Percentiles rank a stretch among this genome's conserved stretches.
These are phyloP conservation scores for Eilema griseolum DNA, from an alignment of 2,888 invertebrate genomes.

Conservation along the genomic window DNA sequence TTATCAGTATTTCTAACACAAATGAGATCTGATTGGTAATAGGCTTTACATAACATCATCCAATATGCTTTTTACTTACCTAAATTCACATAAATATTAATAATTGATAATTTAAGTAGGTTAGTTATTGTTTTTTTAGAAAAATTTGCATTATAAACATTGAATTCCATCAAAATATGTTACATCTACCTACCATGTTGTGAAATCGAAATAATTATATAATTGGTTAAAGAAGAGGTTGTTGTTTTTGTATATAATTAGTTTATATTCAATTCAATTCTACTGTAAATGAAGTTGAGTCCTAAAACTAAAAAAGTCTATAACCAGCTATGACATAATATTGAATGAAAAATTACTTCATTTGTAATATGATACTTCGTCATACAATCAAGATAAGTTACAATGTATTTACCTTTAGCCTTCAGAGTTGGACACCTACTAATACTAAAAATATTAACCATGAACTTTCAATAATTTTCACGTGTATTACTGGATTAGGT, in stretches of 20 bases:
- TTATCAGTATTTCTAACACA: background rate
- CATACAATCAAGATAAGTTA: constrained; percentile 20
- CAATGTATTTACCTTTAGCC: constrained; percentile 43
- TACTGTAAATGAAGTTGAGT: background rate
- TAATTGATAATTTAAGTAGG: background rate
- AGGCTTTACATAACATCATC: background rate
- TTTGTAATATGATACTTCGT: constrained; percentile 59
- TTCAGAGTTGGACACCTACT: constrained; percentile 21
- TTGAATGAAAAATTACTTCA: constrained; percentile 73
- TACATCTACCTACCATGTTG: background rate
- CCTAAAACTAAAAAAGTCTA: constrained; percentile 59
- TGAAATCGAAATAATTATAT: background rate
- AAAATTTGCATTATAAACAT: background rate
- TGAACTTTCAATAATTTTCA: constrained; percentile 33
- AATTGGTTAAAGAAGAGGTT: background rate
- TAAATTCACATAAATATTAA: background rate
- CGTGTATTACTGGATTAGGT: constrained; percentile 37
- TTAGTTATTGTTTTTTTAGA: background rate
- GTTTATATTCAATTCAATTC: background rate
- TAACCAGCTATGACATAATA: constrained; percentile 85
- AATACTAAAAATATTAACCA: constrained; percentile 32
- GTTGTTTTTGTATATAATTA: background rate
- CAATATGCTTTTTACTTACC: background rate
- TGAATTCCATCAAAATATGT: background rate
- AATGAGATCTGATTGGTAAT: background rate